phyloP scores from a whole-genome alignment of 2,888 invertebrate species.

The Drosophila acutilabella region DNA sequence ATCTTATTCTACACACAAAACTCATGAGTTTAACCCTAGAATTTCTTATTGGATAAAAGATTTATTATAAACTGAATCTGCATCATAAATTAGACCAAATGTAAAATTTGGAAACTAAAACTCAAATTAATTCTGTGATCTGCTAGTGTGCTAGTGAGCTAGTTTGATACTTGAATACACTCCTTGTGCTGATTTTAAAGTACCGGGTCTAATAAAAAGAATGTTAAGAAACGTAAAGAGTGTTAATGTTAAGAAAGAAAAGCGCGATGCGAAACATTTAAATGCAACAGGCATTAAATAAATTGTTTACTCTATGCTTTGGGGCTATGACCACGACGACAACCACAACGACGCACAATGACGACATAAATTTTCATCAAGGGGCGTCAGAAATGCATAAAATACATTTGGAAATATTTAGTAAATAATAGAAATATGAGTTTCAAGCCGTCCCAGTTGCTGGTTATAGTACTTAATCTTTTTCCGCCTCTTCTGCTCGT shows the following conservation, averaged over 20 bases:
- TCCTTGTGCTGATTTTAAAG: too few relatives aligned
- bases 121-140: too few relatives aligned
- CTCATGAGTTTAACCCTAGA: too few relatives aligned
- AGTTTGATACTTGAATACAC: too few relatives aligned
- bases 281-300: conserved; percentile 42
- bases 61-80: too few relatives aligned
- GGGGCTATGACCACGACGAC: conserved; percentile 6
- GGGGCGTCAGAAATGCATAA: conserved; percentile 32
- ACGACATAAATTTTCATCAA: conserved; percentile 72
- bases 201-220: not conserved
- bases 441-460: conserved; percentile 25
- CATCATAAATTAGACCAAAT: too few relatives aligned
- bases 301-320: conserved; percentile 36
- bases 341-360: conserved; percentile 54
- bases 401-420: conserved; percentile 55
- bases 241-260: conserved; percentile 1
- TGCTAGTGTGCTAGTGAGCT: too few relatives aligned
- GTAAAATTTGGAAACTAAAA: too few relatives aligned
- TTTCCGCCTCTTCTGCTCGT: conserved; percentile 1
- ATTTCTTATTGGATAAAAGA: too few relatives aligned
- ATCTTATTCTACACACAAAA: too few relatives aligned
- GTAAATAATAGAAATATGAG: conserved; percentile 56
- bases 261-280: conserved; percentile 17
- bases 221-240: not conserved
- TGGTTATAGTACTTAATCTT: conserved; percentile 6